Base-by-base conservation (phyloP, 2,113 vertebrate genomes). In the Pitta sordida region DNA sequence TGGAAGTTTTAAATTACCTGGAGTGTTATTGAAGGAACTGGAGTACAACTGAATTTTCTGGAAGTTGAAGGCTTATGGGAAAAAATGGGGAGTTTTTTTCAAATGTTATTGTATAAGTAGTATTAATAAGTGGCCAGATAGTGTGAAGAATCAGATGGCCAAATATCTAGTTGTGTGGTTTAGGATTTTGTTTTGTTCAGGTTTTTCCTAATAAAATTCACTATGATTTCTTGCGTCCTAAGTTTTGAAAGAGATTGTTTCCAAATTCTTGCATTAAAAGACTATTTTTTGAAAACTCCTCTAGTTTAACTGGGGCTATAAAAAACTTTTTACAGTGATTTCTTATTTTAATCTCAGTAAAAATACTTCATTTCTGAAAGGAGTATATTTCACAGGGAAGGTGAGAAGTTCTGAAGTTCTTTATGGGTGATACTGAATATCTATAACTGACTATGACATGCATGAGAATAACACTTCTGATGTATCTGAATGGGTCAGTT, bases 391-490 rank as follows among this genome's bases (percentile, higher is more conserved):
- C 21, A 20, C 7, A 17, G 6, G 23, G 23, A 85, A 73, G 27
- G 5, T 9, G 6, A 56, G 13, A n/a, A 51, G 5, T 60, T 77
- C 27, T 80, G 18, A 36, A 62, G 68, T 56, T 70, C 22, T 37
- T 46, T 55, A n/a, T 19, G 58, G 18, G 36, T n/a, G 3, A 24
- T 70, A 53, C 2, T 51, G 10, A 43, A 21, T 67, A n/a, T 46
- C 2, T 76, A 49, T 52, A 80, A 24, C 16, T 36, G 55, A 53
- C 19, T 62, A 9, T 36, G 71, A 32, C 21, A 36, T 3, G 0
- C 10, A 36, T 7, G 6, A 11, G 5, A 6, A 15, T 74, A 65
- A 15, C 0, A 0, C 19, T 37, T 78, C 32, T 62, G 7, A 39
- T 69, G 7, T 34, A 18, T 21, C 19, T 60, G 15, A 51, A 22